Base-by-base conservation (phyloP, 2,888 invertebrate species). In the Stenolophus ochropezus region DNA sequence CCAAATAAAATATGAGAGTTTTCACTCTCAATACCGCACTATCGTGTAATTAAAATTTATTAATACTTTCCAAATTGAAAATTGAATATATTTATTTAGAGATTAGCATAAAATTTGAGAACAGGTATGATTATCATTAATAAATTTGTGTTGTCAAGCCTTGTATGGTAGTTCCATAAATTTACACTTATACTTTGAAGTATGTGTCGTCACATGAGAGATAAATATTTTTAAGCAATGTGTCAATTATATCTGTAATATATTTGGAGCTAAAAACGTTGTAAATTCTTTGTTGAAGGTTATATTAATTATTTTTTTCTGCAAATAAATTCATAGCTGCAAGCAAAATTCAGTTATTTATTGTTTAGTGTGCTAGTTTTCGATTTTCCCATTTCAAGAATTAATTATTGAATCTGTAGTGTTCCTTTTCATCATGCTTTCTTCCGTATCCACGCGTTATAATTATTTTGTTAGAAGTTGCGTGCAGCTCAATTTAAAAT, bases 381-480 rank as follows among this genome's bases (percentile, higher is more conserved):
- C n/a, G n/a, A n/a, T n/a, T n/a, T n/a, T n/a, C n/a, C n/a, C 33
- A 42, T 42, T 42, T 42, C 33, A 6, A 11, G 11, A 42, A 42
- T 42, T 42, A 42, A 42, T 42, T 42, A 42, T 42, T 11, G 33
- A 42, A 42, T 42, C 33, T 42, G 11, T 11, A 42, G 8, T 11
- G 33, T 42, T 42, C 33, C 8, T n/a, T 53, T 53, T 53, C 53
- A 16, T 18, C 16, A 53, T 53, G 53, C 20, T 53, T 53, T 53
- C 4, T 53, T 53, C 8, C 53, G 5, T n/a, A 53, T 42, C 33
- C 53, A 6, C 20, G 33, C 16, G 65, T 65, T 65, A 11, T 69
- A 69, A 69, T 69, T 69, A 69, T 69, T 69, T 69, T 11, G 69
- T 69, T 69, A 69, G 42, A 47, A 16, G 42, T 69, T 69, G 69